phyloP scores from a whole-genome alignment of 1,140 invertebrate genomes.

The Tetragnatha versicolor region DNA sequence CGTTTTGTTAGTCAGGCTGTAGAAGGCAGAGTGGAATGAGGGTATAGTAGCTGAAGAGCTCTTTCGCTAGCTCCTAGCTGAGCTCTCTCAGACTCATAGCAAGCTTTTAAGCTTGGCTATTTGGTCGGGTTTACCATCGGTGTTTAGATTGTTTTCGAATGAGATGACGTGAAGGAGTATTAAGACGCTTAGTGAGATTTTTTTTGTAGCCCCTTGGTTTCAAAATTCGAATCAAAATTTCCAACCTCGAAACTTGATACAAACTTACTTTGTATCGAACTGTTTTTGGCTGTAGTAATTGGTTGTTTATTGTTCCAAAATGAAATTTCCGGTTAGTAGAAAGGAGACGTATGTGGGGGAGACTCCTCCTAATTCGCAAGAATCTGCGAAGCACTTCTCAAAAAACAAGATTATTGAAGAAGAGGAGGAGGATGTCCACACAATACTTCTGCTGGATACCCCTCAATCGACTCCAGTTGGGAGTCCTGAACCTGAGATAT shows the following conservation, averaged over 20 bases:
- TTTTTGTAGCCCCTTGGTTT: too few species aligned
- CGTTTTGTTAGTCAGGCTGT: neutral
- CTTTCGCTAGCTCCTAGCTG: slow-evolving; percentile 34
- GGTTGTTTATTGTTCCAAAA: neutral
- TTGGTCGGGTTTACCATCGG: slow-evolving; percentile 43
- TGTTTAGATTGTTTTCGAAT: neutral
- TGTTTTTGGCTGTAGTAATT: neutral
- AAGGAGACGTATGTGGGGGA: neutral
- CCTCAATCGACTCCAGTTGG: slow-evolving; percentile 41
- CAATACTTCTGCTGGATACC: slow-evolving; percentile 43
- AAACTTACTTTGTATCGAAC: neutral
- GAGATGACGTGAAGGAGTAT: neutral
- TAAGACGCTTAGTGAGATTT: slow-evolving; percentile 25
- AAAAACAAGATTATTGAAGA: slow-evolving; percentile 31
- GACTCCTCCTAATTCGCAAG: too few species aligned
- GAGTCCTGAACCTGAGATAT: slow-evolving; percentile 42
- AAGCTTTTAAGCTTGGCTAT: slow-evolving; percentile 42
- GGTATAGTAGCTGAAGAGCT: slow-evolving; percentile 22
- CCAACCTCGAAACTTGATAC: neutral
- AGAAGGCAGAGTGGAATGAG: slow-evolving; percentile 16
- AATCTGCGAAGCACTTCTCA: neutral
- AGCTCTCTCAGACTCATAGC: slow-evolving; percentile 37
- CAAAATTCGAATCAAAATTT: neutral
- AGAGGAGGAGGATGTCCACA: neutral
- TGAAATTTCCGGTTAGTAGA: too few species aligned